These are phyloP conservation scores for Electrona antarctica DNA, from an alignment of 2,113 vertebrate genomes.

Conservation along the genomic window DNA sequence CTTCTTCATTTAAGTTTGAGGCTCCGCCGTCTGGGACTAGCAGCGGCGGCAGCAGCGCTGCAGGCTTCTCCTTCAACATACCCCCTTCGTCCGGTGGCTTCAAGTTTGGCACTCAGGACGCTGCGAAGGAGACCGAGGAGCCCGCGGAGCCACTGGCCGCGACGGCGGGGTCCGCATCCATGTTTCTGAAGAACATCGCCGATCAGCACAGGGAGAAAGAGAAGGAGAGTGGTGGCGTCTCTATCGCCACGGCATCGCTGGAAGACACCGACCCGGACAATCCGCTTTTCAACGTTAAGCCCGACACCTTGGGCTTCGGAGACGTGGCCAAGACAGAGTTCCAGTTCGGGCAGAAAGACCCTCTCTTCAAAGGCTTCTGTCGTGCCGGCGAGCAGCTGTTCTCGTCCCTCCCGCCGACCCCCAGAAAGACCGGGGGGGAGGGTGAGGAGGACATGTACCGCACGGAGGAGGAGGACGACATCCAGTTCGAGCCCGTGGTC, in stretches of 20 bases:
- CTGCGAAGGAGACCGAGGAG: slow-evolving; percentile 64
- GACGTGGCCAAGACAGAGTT: slow-evolving; percentile 88
- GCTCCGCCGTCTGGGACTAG: slow-evolving; percentile 62
- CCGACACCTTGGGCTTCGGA: slow-evolving; percentile 84
- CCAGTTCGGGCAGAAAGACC: slow-evolving; percentile 87
- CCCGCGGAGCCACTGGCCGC: slow-evolving; percentile 7
- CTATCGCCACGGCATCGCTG: neutral
- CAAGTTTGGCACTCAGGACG: slow-evolving; percentile 90
- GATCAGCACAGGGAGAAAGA: slow-evolving; percentile 84
- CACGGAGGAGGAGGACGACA: slow-evolving; percentile 87
- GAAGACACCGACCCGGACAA: slow-evolving; percentile 58
- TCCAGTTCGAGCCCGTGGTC: slow-evolving; percentile 91
- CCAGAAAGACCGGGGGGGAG: slow-evolving; percentile 61
- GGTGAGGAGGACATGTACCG: slow-evolving; percentile 92
- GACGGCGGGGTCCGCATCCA: slow-evolving; percentile 58
- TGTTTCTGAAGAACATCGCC: slow-evolving; percentile 75
- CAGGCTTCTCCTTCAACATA: slow-evolving; percentile 75
- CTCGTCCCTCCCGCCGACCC: slow-evolving; percentile 67
- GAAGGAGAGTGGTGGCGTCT: slow-evolving; percentile 6
- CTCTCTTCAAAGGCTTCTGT: slow-evolving; percentile 89
- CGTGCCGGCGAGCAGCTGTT: slow-evolving; percentile 89
- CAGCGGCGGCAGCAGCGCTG: slow-evolving; percentile 32
- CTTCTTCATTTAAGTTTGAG: slow-evolving; percentile 80
- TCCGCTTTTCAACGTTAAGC: slow-evolving; percentile 82
- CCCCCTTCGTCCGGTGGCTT: slow-evolving; percentile 76